Percentiles rank a stretch among this genome's conserved stretches.
Evolutionary conservation across 2,888 invertebrate species (phyloP).

Genomic region (Neuroscelio doddi): DNA sequence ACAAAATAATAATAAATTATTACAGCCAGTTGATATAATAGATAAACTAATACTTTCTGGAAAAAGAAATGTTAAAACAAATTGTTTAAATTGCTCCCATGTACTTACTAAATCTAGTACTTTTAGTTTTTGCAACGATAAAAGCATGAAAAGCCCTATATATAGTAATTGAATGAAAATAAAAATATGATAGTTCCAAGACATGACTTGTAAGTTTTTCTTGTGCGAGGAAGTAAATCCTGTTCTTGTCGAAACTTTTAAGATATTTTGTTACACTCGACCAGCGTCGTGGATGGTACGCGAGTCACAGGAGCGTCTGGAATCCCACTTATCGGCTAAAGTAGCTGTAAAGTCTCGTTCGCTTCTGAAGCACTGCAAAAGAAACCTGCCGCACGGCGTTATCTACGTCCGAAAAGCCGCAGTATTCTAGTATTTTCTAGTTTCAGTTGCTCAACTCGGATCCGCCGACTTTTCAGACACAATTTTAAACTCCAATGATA

Average conservation of each 20-base stretch:
- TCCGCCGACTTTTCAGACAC: slow-evolving; percentile 31
- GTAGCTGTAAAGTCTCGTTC: slow-evolving; percentile 60
- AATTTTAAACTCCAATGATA: slow-evolving; percentile 38
- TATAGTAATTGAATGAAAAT: slow-evolving; percentile 22
- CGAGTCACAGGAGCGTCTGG: slow-evolving; percentile 49
- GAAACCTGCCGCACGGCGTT: slow-evolving; percentile 41
- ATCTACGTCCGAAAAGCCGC: slow-evolving; percentile 42
- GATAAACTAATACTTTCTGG: no score
- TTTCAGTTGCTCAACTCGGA: slow-evolving; percentile 40
- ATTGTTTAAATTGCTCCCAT: no score
- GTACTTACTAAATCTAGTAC: no score
- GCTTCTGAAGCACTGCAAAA: slow-evolving; percentile 42
- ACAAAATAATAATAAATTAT: no score
- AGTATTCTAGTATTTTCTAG: slow-evolving; percentile 44
- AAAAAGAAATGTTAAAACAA: no score
- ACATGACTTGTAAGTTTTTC: slow-evolving; percentile 41
- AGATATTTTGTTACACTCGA: slow-evolving; percentile 55
- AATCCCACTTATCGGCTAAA: slow-evolving; percentile 62
- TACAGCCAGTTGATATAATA: no score
- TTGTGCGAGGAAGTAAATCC: slow-evolving; percentile 54
- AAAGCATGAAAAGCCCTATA: no score
- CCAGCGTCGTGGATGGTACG: slow-evolving; percentile 41
- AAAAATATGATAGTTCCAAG: slow-evolving; percentile 35
- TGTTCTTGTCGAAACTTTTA: slow-evolving; percentile 57
- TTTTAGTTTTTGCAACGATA: no score